Percentiles rank a stretch among this genome's conserved stretches.
Evolutionary conservation across 2,888 invertebrate genomes (phyloP).

Genomic region (Melinopterus prodromus): DNA sequence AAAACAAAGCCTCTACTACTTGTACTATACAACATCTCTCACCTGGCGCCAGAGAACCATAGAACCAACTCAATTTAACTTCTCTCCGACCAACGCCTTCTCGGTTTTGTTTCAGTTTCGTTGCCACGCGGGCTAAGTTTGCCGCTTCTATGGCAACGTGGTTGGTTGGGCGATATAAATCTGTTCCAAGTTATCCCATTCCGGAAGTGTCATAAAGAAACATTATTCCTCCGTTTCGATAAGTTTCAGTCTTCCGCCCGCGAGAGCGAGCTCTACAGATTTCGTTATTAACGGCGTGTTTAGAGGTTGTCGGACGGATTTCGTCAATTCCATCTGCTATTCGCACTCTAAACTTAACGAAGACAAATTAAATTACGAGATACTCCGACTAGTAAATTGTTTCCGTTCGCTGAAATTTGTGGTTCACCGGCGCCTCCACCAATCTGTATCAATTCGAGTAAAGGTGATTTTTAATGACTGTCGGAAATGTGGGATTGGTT

Average conservation of each 20-base stretch:
- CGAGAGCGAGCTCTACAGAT: neutral
- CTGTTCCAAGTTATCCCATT: conserved; percentile 24
- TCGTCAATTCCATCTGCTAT: neutral
- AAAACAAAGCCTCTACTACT: too few species aligned
- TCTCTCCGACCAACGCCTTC: conserved; percentile 9
- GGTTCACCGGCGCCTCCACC: neutral
- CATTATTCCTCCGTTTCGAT: neutral
- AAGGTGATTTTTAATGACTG: too few species aligned
- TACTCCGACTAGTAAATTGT: neutral
- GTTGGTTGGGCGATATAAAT: conserved; percentile 13
- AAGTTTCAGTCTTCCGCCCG: neutral
- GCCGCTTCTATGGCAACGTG: conserved; percentile 11
- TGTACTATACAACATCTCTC: too few species aligned
- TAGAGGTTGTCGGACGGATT: conserved; percentile 7
- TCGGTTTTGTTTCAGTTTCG: conserved; percentile 23
- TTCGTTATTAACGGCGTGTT: conserved; percentile 10
- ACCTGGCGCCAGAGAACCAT: neutral
- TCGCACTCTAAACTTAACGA: conserved; percentile 4
- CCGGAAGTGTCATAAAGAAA: conserved; percentile 24
- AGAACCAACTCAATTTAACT: conserved; percentile 32
- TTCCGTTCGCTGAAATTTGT: neutral
- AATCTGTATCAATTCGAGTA: neutral
- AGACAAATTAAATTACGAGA: neutral
- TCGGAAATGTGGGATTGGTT: too few species aligned
- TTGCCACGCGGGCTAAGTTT: conserved; percentile 20